Base-by-base conservation (phyloP, 1,140 invertebrate genomes). In the Tetragnatha versicolor region DNA sequence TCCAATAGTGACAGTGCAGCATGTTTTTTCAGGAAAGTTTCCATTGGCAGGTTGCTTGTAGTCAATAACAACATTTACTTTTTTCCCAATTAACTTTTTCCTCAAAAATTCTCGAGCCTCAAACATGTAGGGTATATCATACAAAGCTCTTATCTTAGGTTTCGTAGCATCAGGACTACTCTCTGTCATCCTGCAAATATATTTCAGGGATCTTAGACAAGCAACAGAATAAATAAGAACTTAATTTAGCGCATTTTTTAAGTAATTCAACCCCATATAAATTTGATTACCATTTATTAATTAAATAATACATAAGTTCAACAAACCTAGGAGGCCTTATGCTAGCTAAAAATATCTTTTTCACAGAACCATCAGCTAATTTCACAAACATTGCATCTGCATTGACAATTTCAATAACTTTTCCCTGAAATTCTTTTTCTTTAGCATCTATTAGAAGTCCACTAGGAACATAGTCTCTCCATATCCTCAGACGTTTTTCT, bases 41-140 rank as follows among this genome's bases (percentile, higher is more conserved):
- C 98, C 93, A 60, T 92, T 92, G 3, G 95, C 92, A 17, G 96
- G 96, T 84, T 99, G 98, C 69, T 97, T 93, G 84, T 99, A 99
- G 86, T 99, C 98, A 35, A 98, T 91, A 42, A 92, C 91, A 5
- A 98, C 93, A 83, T 94, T 93, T 61, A 89, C 95, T 84, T 93
- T 95, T 85, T 99, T 99, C 2, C 96, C 95, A 84, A 99, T 94
- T 0, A 99, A 88, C 85, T 97, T 96, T 84, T 98, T 98, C 33
- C 98, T 89, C 3, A 99, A 87, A 85, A 95, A 99, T 88, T 99
- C 98, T 79, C 98, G 89, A 0, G 97, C 97, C 86, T 99, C 97
- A 85, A 93, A 98, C 94, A 99, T 96, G 89, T 93, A 97, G 6
- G 97, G 97, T 83, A 98, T 94, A 83, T 99, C 97, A 85, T 99